Evolutionary conservation across 2,888 invertebrate genomes (phyloP).

Genomic region (Nephrotoma guestfalica): DNA sequence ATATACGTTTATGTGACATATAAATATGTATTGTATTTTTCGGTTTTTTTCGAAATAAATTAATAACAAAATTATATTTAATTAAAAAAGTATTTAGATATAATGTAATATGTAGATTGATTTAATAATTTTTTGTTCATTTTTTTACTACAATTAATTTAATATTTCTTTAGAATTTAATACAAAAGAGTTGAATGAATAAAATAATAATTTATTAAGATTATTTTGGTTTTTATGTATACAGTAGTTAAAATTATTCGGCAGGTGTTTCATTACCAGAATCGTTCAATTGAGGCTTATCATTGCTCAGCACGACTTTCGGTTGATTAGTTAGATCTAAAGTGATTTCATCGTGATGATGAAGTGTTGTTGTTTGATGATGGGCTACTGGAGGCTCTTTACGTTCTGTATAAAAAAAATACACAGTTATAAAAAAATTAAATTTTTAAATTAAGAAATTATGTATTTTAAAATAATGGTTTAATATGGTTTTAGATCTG

Average conservation of each 20-base stretch:
- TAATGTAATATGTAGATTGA: neutral
- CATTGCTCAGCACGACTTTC: slow-evolving; percentile 13
- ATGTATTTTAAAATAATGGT: neutral
- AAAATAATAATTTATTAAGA: neutral
- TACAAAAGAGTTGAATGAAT: neutral
- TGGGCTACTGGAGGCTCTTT: slow-evolving; percentile 9
- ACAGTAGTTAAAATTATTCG: slow-evolving; percentile 8
- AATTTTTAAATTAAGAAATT: neutral
- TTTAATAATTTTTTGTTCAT: neutral
- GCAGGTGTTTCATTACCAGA: slow-evolving; percentile 10
- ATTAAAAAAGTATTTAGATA: neutral
- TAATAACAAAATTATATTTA: neutral
- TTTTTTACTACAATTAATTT: neutral
- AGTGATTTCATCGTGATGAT: slow-evolving; percentile 11
- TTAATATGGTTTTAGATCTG: neutral
- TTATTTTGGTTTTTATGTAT: neutral
- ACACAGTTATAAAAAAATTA: neutral
- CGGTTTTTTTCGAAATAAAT: neutral
- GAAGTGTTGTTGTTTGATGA: neutral
- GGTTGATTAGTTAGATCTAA: slow-evolving; percentile 10
- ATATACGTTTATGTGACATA: neutral
- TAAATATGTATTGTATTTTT: neutral
- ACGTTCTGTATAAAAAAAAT: slow-evolving; percentile 7
- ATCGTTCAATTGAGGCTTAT: slow-evolving; percentile 7
- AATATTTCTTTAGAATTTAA: neutral